phyloP scores from a whole-genome alignment of 2,888 invertebrate genomes.

The Nomada lathburiana region DNA sequence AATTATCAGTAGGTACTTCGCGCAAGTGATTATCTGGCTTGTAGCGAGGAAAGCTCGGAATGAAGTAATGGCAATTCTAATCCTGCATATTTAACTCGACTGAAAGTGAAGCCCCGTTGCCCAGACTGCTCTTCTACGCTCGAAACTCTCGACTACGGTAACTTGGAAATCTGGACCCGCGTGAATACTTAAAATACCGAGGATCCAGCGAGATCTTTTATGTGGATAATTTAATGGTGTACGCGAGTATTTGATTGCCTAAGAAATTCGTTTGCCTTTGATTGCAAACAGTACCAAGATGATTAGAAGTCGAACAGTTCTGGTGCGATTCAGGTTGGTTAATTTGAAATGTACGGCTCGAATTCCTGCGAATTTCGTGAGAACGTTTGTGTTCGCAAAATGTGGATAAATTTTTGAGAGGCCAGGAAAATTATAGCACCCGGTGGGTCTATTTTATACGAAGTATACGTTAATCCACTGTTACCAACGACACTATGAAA shows the following conservation, averaged over 20 bases:
- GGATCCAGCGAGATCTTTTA: no score
- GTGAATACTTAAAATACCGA: slow-evolving; percentile 19
- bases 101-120: slow-evolving; percentile 25
- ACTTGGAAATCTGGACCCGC: slow-evolving; percentile 29
- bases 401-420: not conserved
- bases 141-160: slow-evolving; percentile 15
- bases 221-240: not conserved
- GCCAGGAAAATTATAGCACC: not conserved
- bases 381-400: not conserved
- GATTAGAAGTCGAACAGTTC: not conserved
- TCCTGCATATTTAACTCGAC: slow-evolving; percentile 38
- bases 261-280: no score
- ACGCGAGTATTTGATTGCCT: no score
- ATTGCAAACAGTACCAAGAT: not conserved
- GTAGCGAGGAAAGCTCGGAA: slow-evolving; percentile 13
- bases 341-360: no score
- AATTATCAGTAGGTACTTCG: slow-evolving; percentile 33
- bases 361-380: no score
- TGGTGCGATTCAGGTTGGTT: no score
- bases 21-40: slow-evolving; percentile 45
- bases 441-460: not conserved
- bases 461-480: not conserved
- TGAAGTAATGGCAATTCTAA: slow-evolving; percentile 35
- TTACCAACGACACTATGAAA: not conserved
- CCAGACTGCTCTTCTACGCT: slow-evolving; percentile 23